Evolutionary conservation across 2,888 invertebrate genomes (phyloP).

Genomic region (Sycophila texana): DNA sequence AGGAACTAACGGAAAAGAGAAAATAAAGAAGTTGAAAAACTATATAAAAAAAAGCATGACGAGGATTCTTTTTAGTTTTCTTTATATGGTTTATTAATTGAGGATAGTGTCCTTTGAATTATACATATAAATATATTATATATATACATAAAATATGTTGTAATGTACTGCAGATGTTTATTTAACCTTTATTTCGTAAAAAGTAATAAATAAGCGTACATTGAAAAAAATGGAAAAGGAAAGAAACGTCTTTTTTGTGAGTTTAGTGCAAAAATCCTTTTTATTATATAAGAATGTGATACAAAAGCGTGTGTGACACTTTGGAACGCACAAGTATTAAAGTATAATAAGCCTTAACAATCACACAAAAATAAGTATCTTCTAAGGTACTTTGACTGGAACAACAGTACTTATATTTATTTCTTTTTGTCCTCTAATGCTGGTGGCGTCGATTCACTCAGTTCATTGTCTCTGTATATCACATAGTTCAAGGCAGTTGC

Average conservation of each 20-base stretch:
- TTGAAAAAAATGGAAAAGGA: constrained; percentile 39
- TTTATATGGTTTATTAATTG: constrained; percentile 66
- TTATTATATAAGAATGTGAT: constrained; percentile 48
- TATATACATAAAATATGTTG: constrained; percentile 64
- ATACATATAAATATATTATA: constrained; percentile 59
- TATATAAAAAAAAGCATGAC: constrained; percentile 36
- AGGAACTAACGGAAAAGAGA: constrained; percentile 53
- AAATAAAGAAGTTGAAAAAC: constrained; percentile 52
- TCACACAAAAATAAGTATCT: constrained; percentile 50
- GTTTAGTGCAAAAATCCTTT: constrained; percentile 57
- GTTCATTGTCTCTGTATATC: constrained; percentile 80
- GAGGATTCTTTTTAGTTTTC: constrained; percentile 53
- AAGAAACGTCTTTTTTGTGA: constrained; percentile 28
- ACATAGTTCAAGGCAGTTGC: constrained; percentile 83
- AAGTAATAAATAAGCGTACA: constrained; percentile 70
- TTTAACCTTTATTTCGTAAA: constrained; percentile 72
- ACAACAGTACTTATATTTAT: constrained; percentile 46
- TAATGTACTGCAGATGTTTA: constrained; percentile 69
- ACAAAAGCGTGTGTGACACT: constrained; percentile 39
- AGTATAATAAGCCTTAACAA: constrained; percentile 47
- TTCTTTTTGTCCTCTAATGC: constrained; percentile 64
- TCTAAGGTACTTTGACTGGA: constrained; percentile 28
- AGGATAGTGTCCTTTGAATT: constrained; percentile 59
- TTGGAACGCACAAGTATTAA: constrained; percentile 30
- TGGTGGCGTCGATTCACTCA: constrained; percentile 62